phyloP scores from a whole-genome alignment of 1,140 invertebrate genomes.

The Wasmannia auropunctata region DNA sequence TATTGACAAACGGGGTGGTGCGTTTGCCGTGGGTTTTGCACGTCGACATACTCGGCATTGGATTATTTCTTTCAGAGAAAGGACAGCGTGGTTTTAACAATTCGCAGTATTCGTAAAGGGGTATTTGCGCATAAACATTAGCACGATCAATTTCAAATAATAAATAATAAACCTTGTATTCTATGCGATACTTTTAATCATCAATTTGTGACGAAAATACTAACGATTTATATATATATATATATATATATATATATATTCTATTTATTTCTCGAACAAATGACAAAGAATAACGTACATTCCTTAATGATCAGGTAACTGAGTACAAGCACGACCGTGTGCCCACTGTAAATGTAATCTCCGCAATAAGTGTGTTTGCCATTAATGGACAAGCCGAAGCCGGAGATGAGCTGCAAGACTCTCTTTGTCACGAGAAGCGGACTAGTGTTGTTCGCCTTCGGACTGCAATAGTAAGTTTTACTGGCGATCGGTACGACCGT shows the following conservation, averaged over 20 bases:
- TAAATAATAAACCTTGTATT: background rate
- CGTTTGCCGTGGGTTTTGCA: background rate
- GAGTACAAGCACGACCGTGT: conserved; percentile 94
- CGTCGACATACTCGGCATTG: background rate
- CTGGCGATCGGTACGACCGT: conserved; percentile 94
- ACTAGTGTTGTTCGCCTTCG: conserved; percentile 90
- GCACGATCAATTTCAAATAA: background rate
- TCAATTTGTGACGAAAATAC: background rate
- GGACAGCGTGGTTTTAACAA: background rate
- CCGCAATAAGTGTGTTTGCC: conserved; percentile 96
- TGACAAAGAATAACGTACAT: conserved; percentile 88
- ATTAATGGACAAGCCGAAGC: conserved; percentile 95
- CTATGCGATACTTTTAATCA: background rate
- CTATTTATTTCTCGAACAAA: background rate
- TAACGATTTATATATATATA: no score
- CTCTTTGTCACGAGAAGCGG: conserved; percentile 88
- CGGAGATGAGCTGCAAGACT: conserved; percentile 92
- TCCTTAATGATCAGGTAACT: conserved; percentile 94
- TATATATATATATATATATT: no score
- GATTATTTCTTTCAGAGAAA: conserved; percentile 27
- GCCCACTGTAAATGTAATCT: conserved; percentile 96
- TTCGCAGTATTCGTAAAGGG: background rate
- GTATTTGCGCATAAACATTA: conserved; percentile 33
- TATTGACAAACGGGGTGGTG: conserved; percentile 40
- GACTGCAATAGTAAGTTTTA: conserved; percentile 93